Evolutionary conservation across 2,113 vertebrate species (phyloP).

Genomic region (human (Homo sapiens)): DNA sequence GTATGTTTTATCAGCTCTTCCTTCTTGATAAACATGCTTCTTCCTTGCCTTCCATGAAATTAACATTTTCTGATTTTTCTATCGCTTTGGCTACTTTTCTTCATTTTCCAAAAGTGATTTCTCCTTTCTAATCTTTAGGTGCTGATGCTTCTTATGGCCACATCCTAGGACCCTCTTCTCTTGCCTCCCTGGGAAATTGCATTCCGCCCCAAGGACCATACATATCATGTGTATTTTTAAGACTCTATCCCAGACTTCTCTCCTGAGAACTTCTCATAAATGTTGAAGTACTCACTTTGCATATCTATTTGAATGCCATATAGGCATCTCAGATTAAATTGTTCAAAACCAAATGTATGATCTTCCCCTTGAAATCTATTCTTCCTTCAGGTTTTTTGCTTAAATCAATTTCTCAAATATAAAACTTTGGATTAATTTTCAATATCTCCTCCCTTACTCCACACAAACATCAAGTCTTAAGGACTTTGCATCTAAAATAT

Average conservation of each 20-base stretch:
- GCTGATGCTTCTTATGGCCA: background rate
- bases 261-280: background rate
- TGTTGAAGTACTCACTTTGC: background rate
- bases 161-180: background rate
- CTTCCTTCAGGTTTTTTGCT: background rate
- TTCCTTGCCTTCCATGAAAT: background rate
- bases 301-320: background rate
- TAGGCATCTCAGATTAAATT: background rate
- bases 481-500: constrained; percentile 15
- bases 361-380: background rate
- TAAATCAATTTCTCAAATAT: constrained; percentile 20
- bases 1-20: background rate
- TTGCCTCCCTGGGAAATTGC: background rate
- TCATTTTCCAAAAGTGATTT: background rate
- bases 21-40: background rate
- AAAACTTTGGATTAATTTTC: background rate
- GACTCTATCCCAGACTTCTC: background rate
- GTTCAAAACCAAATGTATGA: background rate
- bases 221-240: background rate
- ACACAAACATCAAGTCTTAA: background rate
- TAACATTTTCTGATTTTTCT: background rate
- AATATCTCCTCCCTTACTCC: background rate
- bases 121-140: background rate
- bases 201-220: background rate
- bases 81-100: background rate